Evolutionary conservation across 2,888 invertebrate species (phyloP), one percentile per base, ranked within the genome.

Genomic region (Eristalis arbustorum): DNA sequence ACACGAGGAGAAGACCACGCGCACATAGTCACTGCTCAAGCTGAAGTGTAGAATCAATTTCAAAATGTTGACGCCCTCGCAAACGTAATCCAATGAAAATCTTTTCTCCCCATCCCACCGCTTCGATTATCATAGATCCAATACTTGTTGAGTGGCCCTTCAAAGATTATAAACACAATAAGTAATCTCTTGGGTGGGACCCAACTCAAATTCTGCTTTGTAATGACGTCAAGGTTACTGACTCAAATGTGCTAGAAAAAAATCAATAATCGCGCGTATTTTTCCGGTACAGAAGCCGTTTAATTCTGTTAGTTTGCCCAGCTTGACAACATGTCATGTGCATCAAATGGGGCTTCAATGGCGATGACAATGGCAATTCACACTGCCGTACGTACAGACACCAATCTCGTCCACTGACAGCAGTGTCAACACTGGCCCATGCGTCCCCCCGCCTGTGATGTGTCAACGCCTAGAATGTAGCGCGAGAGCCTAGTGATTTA

Each of bases 81-180:
- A 49, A 5, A 42, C 18, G 6, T 83, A 83, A 83, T 83, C 83
- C 87, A 79, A 87, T 87, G 77, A 56, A 82, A 87, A 82, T 74
- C 82, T 82, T 82, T 74, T 61, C 63, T 59, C 63, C 74, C 66
- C 74, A 81, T 77, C 85, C 87, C 71, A 82, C 78, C 83, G 74
- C 72, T 68, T 78, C 87, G 75, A 83, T 87, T 87, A 87, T 87
- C 83, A 31, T 87, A 71, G 87, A 87, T 83, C 87, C 83, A 87
- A 83, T 79, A 87, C 83, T 87, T 87, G 83, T 83, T 79, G 78
- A 79, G 72, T 74, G 75, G 68, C 74, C 66, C 49, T 73, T 62
- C 69, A 59, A 78, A 59, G 49, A 66, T 59, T 14, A n/a, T 28
- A 56, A 28, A 64, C 18, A 49, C 49, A 5, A 63, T 23, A 11